Conservation (phyloP, 2,797 vertebrate species). For the Phoeniculus purpureus region DNA sequence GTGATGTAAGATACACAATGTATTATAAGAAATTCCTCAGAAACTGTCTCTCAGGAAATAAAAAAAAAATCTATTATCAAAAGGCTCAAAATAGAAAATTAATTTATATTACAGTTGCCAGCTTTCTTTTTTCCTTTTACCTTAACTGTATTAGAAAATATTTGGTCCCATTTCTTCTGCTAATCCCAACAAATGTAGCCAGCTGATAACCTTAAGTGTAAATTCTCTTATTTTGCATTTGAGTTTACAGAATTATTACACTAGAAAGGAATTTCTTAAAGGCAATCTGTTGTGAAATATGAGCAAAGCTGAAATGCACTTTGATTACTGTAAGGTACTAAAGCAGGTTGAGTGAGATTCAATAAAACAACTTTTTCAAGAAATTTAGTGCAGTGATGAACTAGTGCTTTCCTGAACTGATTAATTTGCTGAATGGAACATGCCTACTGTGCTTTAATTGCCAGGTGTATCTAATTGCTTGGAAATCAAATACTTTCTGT, state of each 20-base stretch:
- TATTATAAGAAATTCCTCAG: not conserved
- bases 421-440: slow-evolving; percentile 69
- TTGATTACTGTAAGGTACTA: not conserved
- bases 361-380: slow-evolving; percentile 27
- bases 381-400: slow-evolving; percentile 24
- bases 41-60: not conserved
- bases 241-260: slow-evolving; percentile 7
- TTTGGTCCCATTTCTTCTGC: slow-evolving; percentile 10
- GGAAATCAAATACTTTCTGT: slow-evolving; percentile 63
- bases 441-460: slow-evolving; percentile 49
- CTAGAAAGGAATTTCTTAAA: not conserved
- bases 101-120: not conserved
- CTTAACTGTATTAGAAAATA: not conserved
- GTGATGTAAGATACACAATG: not conserved
- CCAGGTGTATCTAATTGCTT: slow-evolving; percentile 58
- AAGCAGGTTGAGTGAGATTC: slow-evolving; percentile 20
- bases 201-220: slow-evolving; percentile 45
- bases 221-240: slow-evolving; percentile 26
- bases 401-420: slow-evolving; percentile 55
- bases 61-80: not conserved
- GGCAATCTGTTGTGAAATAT: not conserved
- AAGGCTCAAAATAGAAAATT: not conserved
- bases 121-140: not conserved
- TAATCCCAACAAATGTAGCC: not conserved
- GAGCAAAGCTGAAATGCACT: not conserved